A percentile compares a stretch with the other conserved stretches of the same genome.
Evolutionary conservation across 2,888 invertebrate genomes (phyloP).

Genomic region (Agonopterix arenella): DNA sequence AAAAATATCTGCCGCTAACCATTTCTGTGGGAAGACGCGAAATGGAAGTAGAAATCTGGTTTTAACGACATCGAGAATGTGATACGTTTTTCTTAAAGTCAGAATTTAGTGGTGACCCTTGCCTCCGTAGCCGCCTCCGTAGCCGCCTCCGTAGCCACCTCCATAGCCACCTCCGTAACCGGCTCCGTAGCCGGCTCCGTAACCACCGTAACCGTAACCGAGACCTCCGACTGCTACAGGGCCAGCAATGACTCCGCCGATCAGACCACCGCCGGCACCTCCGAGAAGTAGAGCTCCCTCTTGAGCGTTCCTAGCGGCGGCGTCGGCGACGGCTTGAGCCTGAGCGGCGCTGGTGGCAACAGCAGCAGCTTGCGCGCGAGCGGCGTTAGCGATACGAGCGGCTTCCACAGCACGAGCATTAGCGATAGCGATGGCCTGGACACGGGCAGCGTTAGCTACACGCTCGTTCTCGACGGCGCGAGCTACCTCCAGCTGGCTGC

Average conservation of each 20-base stretch:
- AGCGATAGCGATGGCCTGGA: conserved; percentile 60
- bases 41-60: conserved; percentile 59
- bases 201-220: conserved; percentile 16
- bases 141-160: conserved; percentile 10
- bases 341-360: conserved; percentile 52
- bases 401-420: conserved; percentile 65
- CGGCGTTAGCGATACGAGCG: conserved; percentile 58
- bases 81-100: conserved; percentile 20
- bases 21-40: conserved; percentile 49
- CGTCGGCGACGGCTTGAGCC: conserved; percentile 53
- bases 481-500: conserved; percentile 40
- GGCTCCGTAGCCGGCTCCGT: conserved; percentile 18
- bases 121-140: conserved; percentile 18
- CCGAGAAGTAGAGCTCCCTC: conserved; percentile 52
- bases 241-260: conserved; percentile 17
- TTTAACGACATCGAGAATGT: conserved; percentile 10
- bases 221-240: conserved; percentile 11
- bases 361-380: conserved; percentile 47
- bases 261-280: conserved; percentile 29
- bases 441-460: conserved; percentile 59
- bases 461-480: conserved; percentile 54
- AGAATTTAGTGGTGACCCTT: conserved; percentile 16
- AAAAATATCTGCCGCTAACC: conserved; percentile 48
- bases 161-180: conserved; percentile 11
- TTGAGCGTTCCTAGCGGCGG: conserved; percentile 51